Conservation (phyloP, 2,888 invertebrate genomes). For the Eupithecia insigniata region DNA sequence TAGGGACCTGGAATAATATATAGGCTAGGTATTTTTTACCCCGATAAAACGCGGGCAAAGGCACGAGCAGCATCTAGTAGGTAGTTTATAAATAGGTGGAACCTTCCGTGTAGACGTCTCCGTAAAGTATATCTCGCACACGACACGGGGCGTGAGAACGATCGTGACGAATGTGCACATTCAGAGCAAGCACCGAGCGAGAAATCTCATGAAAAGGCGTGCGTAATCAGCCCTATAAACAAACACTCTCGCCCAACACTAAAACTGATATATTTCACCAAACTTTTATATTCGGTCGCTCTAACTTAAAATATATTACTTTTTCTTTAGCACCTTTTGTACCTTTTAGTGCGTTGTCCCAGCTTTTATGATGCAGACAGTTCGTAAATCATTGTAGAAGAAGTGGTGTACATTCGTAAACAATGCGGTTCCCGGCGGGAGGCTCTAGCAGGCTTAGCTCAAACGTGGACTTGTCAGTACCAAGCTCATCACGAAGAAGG, state of each 20-base stretch:
- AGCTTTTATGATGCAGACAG: conserved; percentile 80
- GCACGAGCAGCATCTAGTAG: too few relatives aligned
- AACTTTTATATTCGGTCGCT: conserved; percentile 81
- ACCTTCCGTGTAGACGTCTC: background rate
- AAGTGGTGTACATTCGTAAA: conserved; percentile 79
- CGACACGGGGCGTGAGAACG: conserved; percentile 55
- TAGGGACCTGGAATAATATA: too few relatives aligned
- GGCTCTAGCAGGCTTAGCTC: conserved; percentile 23
- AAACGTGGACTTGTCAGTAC: conserved; percentile 18
- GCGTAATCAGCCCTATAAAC: conserved; percentile 79
- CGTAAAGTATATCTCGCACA: conserved; percentile 16
- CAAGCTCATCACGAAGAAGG: background rate
- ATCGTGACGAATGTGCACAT: conserved; percentile 59
- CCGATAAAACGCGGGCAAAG: too few relatives aligned
- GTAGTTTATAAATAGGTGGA: conserved; percentile 1
- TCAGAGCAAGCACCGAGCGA: conserved; percentile 42
- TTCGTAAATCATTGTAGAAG: conserved; percentile 83
- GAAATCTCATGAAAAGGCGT: conserved; percentile 69
- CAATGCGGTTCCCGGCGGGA: conserved; percentile 73
- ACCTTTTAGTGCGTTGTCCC: conserved; percentile 82
- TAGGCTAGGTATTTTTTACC: too few relatives aligned
- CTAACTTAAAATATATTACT: conserved; percentile 82
- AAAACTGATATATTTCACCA: conserved; percentile 83
- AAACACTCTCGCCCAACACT: conserved; percentile 77
- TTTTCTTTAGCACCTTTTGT: conserved; percentile 84